Evolutionary conservation across 2,113 vertebrate species (phyloP).

Genomic region (Alexandromys fortis): DNA sequence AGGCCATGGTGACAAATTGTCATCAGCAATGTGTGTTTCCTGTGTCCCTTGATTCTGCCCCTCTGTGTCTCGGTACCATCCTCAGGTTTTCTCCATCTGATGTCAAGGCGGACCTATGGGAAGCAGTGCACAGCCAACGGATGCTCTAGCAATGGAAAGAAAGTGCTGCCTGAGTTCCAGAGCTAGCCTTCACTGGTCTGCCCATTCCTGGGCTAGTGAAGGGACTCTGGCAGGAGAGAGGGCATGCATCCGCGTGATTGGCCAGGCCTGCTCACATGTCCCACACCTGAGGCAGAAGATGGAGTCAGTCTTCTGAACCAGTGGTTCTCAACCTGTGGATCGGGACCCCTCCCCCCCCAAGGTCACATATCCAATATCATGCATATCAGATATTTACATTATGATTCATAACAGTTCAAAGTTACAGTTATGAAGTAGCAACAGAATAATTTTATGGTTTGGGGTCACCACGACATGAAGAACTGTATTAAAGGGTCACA

Average conservation of each 20-base stretch:
- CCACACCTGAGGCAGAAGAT: not conserved
- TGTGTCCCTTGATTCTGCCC: not conserved
- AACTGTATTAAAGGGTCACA: not conserved
- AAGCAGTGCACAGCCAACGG: not conserved
- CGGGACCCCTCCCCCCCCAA: too few relatives aligned
- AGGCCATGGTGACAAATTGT: not conserved
- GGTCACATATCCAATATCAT: not conserved
- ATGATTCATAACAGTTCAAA: not conserved
- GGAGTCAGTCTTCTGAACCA: not conserved
- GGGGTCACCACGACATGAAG: not conserved
- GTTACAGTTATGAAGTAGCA: not conserved
- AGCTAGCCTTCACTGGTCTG: not conserved
- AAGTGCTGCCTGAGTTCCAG: not conserved
- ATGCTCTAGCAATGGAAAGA: not conserved
- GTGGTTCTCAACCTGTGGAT: not conserved
- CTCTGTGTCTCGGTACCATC: not conserved
- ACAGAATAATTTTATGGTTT: not conserved
- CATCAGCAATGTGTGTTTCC: not conserved
- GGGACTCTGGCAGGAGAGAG: not conserved
- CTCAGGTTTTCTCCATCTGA: not conserved
- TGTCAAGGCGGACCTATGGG: not conserved
- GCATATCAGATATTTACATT: not conserved
- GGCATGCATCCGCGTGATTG: conserved; percentile 8
- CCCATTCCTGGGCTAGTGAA: not conserved
- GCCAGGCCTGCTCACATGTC: not conserved